Base-by-base conservation (phyloP, 2,113 vertebrate species). In the Cathartes aura region DNA sequence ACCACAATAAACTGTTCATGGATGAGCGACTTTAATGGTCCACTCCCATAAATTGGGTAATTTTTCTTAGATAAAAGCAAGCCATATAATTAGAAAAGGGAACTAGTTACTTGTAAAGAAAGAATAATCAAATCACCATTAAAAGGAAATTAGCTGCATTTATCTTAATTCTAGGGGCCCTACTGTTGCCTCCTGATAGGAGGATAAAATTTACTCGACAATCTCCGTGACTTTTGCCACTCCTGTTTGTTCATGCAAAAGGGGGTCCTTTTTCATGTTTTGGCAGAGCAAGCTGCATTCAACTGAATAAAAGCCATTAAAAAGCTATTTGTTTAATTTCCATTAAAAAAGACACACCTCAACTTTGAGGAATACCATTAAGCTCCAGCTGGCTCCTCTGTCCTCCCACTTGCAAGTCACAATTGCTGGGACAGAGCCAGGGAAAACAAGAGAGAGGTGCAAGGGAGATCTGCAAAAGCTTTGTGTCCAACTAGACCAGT, bases 51-150 rank as follows among this genome's bases (percentile, higher is more conserved):
- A 85, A 92, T 5, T 48, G 58, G 56, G 58, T 81, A 47, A 95
- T 93, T 93, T 91, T 91, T 95, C 71, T 90, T 75, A 74, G 83
- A 92, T 71, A 94, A 94, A 97, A 96, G 68, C 55, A 91, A 93
- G 73, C 52, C 27, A 56, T 82, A 68, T 94, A 95, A 97, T 97
- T 95, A 93, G 88, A 96, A 95, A 96, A 91, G 87, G 63, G 92
- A 93, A 87, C 83, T 62, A 86, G 80, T 87, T 94, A 94, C 78
- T 87, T 91, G 70, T 89, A 91, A 96, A 45, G 82, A 96, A 94
- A 80, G 63, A 90, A 91, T 92, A 95, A 95, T 95, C 89, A 97
- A 89, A 97, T 96, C 80, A 92, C 60, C 86, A 96, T 95, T 93
- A 92, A 63, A 81, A 62, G 38, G 72, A 90, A 89, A 95, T 92